Percentiles rank a stretch among this genome's conserved stretches.
Evolutionary conservation across 1,140 invertebrate species (phyloP).

Genomic region (Hermetia illucens): DNA sequence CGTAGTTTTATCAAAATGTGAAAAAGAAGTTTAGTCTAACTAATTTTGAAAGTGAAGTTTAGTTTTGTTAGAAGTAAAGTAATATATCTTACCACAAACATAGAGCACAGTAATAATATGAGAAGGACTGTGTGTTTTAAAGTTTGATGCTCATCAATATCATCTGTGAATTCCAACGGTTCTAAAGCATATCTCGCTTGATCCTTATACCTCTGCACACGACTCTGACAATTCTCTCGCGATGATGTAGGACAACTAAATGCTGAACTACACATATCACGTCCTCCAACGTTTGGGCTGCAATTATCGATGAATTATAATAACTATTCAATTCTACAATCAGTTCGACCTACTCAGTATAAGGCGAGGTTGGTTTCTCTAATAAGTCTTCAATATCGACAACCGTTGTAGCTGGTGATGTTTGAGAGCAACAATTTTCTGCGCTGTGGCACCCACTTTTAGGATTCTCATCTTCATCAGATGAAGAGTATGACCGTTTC

Average conservation of each 20-base stretch:
- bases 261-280: conserved; percentile 33
- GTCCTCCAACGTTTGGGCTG: too few relatives aligned
- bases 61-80: too few relatives aligned
- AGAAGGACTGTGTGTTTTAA: conserved; percentile 72
- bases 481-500: conserved; percentile 23
- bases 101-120: conserved; percentile 63
- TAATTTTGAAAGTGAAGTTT: too few relatives aligned
- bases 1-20: too few relatives aligned
- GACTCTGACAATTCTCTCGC: conserved; percentile 35
- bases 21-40: too few relatives aligned
- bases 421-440: conserved; percentile 21
- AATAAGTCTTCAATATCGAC: conserved; percentile 61
- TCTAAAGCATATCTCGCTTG: conserved; percentile 33
- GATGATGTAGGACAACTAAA: conserved; percentile 33
- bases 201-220: conserved; percentile 37
- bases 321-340: too few relatives aligned
- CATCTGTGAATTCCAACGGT: conserved; percentile 37
- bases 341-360: too few relatives aligned
- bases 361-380: too few relatives aligned
- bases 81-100: conserved; percentile 71
- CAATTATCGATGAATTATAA: too few relatives aligned
- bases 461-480: conserved; percentile 27
- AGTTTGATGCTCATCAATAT: conserved; percentile 50
- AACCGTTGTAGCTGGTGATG: conserved; percentile 31
- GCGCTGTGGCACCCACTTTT: conserved; percentile 19